A percentile compares a stretch with the other conserved stretches of the same genome.
Evolutionary conservation across 2,113 vertebrate species (phyloP).

Genomic region (Probosciger aterrimus): DNA sequence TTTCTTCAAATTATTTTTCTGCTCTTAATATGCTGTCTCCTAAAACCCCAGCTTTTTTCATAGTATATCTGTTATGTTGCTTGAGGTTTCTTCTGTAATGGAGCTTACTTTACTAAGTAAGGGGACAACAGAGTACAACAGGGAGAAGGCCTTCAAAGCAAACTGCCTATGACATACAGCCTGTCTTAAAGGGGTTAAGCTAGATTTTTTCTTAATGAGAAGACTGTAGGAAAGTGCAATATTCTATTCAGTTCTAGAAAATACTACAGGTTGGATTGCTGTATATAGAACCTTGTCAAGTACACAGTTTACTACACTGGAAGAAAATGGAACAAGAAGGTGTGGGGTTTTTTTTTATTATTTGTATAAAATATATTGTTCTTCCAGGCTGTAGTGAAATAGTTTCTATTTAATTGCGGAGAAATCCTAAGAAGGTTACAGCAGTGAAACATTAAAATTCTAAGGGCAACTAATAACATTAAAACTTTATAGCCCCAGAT

Average conservation of each 20-base stretch:
- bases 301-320: constrained; percentile 48
- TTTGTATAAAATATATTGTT: constrained; percentile 81
- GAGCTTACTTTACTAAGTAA: background rate
- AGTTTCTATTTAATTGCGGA: constrained; percentile 83
- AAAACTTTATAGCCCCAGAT: constrained; percentile 89
- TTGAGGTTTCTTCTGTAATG: background rate
- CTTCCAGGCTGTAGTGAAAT: constrained; percentile 78
- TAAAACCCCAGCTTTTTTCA: background rate
- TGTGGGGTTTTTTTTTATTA: constrained; percentile 32
- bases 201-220: background rate
- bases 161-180: background rate
- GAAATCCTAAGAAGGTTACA: constrained; percentile 83
- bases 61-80: background rate
- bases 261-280: constrained; percentile 32
- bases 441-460: constrained; percentile 87
- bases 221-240: background rate
- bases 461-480: constrained; percentile 90
- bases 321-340: constrained; percentile 63
- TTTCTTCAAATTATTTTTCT: background rate
- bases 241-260: constrained; percentile 25
- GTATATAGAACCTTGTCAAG: constrained; percentile 37
- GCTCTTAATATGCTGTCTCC: background rate
- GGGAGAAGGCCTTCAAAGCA: background rate
- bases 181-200: background rate
- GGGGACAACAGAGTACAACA: background rate